phyloP scores from a whole-genome alignment of 1,140 invertebrate genomes.

The Brachionus koreanus region DNA sequence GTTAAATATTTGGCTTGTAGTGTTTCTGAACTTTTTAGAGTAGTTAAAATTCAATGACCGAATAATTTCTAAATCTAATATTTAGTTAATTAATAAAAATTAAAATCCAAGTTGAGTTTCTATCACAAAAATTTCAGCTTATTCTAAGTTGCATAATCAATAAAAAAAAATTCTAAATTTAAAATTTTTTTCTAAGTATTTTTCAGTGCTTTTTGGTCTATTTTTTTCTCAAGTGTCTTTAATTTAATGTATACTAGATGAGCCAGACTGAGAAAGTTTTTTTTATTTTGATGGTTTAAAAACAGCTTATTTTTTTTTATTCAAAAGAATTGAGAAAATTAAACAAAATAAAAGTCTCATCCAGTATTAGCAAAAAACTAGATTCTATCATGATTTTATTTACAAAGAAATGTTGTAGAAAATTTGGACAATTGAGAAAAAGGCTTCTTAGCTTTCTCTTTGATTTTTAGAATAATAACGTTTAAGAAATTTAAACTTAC shows the following conservation, averaged over 20 bases:
- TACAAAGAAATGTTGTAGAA: neutral
- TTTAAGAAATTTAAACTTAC: neutral
- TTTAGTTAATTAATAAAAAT: neutral
- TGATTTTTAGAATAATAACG: neutral
- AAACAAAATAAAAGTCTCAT: neutral
- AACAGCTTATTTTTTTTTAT: neutral
- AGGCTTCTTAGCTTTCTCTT: neutral
- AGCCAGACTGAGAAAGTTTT: neutral
- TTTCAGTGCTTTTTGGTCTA: neutral
- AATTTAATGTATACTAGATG: neutral
- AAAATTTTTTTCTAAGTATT: neutral
- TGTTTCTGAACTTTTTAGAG: neutral
- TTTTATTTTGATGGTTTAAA: neutral
- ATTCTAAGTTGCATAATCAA: neutral
- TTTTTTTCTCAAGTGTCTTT: neutral
- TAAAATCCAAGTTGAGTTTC: neutral
- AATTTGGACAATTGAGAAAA: neutral
- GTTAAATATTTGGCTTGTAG: neutral
- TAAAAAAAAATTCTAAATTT: neutral
- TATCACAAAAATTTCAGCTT: neutral
- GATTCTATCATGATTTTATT: neutral
- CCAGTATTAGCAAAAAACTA: neutral
- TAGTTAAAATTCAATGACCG: constrained; percentile 7
- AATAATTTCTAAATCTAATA: neutral
- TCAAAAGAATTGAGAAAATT: neutral